phyloP scores from a whole-genome alignment of 2,113 vertebrate species.

The zebrafish (Danio rerio) region GRCz12tu NC_133196.1:4183001-4183500 shows the following conservation, averaged over 20 bases:
- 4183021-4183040: too few species aligned
- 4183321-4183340: not conserved
- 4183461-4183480: too few species aligned
- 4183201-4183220: too few species aligned
- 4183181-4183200: too few species aligned
- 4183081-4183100: not conserved
- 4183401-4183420: not conserved
- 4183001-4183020: too few species aligned
- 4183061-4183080: not conserved
- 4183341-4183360: not conserved
- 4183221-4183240: not conserved
- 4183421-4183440: not conserved
- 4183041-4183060: not conserved
- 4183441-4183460: not conserved
- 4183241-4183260: not conserved
- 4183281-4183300: too few species aligned
- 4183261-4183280: not conserved
- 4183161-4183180: not conserved
- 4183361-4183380: too few species aligned
- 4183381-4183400: too few species aligned
- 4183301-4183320: too few species aligned
- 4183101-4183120: not conserved
- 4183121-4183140: not conserved
- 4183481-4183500: too few species aligned
- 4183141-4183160: not conserved